phyloP scores from a whole-genome alignment of 2,113 vertebrate species.

The Candoia aspera region DNA sequence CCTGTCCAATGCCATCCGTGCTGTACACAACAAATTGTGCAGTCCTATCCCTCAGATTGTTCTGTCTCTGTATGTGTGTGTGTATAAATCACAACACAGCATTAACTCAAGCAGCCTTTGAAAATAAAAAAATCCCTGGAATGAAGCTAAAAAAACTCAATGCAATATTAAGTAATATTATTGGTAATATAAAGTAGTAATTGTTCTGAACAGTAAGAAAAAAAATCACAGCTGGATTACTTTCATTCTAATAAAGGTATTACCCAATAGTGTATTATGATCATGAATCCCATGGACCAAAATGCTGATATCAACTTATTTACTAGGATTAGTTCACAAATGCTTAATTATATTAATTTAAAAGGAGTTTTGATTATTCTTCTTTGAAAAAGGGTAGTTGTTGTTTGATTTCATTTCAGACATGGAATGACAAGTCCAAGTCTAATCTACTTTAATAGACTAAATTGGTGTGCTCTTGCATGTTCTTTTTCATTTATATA shows the following conservation, averaged over 20 bases:
- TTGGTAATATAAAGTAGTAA: background rate
- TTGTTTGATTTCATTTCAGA: background rate
- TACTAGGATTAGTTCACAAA: background rate
- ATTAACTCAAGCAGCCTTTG: background rate
- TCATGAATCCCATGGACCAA: background rate
- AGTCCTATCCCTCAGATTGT: no score
- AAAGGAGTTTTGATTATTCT: no score
- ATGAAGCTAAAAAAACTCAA: background rate
- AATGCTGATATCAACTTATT: background rate
- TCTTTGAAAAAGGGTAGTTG: background rate
- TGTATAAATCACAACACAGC: background rate
- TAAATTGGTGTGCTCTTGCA: background rate
- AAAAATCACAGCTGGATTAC: no score
- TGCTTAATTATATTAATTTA: no score
- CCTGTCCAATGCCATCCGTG: background rate
- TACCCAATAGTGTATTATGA: no score
- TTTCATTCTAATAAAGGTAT: no score
- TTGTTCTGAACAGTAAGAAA: no score
- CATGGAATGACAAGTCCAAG: background rate
- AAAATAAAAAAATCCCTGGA: background rate
- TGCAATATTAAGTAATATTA: background rate
- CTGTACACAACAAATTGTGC: background rate
- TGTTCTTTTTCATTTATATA: background rate
- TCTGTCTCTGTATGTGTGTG: no score
- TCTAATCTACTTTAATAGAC: background rate